phyloP scores from a whole-genome alignment of 92 coral and sea anemone genomes.

The Montipora capitata region DNA sequence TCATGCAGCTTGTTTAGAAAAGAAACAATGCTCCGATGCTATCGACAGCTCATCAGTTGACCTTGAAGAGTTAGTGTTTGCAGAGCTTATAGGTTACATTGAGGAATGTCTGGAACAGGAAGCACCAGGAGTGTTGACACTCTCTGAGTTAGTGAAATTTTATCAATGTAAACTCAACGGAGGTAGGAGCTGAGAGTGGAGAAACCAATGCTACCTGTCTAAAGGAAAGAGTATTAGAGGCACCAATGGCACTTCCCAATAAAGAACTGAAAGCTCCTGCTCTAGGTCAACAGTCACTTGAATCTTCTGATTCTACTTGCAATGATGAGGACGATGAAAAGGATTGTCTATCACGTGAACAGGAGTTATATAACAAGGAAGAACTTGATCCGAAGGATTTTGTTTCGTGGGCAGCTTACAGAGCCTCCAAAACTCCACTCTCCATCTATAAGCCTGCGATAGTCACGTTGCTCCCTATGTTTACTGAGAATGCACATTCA shows the following conservation, averaged over 20 bases:
- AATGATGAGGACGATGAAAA: conserved; percentile 51
- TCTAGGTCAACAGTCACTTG: conserved; percentile 29
- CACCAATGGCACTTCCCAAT: conserved; percentile 52
- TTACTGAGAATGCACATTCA: conserved; percentile 69
- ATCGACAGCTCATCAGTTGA: conserved; percentile 36
- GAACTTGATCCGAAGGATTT: conserved; percentile 58
- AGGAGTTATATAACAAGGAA: conserved; percentile 45
- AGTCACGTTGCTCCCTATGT: conserved; percentile 68
- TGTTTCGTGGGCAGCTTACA: conserved; percentile 69
- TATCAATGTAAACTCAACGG: conserved; percentile 55
- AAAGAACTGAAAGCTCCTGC: conserved; percentile 45
- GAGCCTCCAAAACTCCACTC: conserved; percentile 61
- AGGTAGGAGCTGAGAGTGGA: conserved; percentile 55
- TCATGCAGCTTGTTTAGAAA: conserved; percentile 56
- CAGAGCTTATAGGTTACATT: conserved; percentile 71
- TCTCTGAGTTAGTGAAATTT: conserved; percentile 67
- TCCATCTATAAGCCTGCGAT: conserved; percentile 61
- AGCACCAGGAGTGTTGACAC: conserved; percentile 51
- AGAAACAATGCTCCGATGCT: conserved; percentile 54
- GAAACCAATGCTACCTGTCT: conserved; percentile 63
- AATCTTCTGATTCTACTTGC: conserved; percentile 25
- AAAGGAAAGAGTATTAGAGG: conserved; percentile 72
- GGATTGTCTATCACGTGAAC: conserved; percentile 67
- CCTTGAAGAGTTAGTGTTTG: conserved; percentile 76
- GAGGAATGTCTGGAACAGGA: conserved; percentile 69